Percentiles rank a stretch among this genome's conserved stretches.
Evolutionary conservation across 2,113 vertebrate genomes (phyloP).

Genomic region (Castor canadensis): DNA sequence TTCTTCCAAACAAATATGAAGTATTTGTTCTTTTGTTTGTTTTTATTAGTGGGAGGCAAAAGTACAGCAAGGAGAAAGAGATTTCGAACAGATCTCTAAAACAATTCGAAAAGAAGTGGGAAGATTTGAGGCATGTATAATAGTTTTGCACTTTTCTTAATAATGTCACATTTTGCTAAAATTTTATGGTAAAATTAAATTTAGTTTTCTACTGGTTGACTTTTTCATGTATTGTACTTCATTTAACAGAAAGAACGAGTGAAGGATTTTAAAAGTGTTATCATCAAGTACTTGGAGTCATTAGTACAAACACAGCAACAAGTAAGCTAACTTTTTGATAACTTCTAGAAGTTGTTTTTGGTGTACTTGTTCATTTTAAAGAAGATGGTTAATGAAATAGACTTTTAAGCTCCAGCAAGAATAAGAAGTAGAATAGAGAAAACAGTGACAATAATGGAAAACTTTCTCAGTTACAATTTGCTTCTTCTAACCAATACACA

Average conservation of each 20-base stretch:
- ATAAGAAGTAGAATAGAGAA: constrained; percentile 23
- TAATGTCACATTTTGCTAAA: constrained; percentile 33
- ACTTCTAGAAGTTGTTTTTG: constrained; percentile 6
- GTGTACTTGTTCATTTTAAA: background rate
- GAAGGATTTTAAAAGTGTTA: constrained; percentile 97
- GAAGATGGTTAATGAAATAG: background rate
- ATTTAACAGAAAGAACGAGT: constrained; percentile 94
- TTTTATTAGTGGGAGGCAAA: constrained; percentile 95
- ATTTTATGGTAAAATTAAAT: constrained; percentile 39
- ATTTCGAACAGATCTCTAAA: constrained; percentile 99
- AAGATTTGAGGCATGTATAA: constrained; percentile 94
- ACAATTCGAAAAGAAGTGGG: constrained; percentile 97
- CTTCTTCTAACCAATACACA: background rate
- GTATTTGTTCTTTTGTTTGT: constrained; percentile 74
- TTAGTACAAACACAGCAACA: constrained; percentile 98
- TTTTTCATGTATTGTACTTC: constrained; percentile 63
- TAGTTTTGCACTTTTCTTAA: constrained; percentile 64
- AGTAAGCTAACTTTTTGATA: constrained; percentile 84
- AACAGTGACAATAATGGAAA: background rate
- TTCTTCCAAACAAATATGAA: constrained; percentile 6
- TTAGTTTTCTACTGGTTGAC: constrained; percentile 43
- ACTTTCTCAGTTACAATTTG: background rate
- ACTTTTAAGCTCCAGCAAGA: constrained; percentile 16
- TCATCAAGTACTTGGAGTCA: constrained; percentile 97
- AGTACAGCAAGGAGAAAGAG: constrained; percentile 97